These are phyloP conservation scores for Drosophila littoralis DNA, from an alignment of 1,140 invertebrate species.

Conservation along the genomic window DNA sequence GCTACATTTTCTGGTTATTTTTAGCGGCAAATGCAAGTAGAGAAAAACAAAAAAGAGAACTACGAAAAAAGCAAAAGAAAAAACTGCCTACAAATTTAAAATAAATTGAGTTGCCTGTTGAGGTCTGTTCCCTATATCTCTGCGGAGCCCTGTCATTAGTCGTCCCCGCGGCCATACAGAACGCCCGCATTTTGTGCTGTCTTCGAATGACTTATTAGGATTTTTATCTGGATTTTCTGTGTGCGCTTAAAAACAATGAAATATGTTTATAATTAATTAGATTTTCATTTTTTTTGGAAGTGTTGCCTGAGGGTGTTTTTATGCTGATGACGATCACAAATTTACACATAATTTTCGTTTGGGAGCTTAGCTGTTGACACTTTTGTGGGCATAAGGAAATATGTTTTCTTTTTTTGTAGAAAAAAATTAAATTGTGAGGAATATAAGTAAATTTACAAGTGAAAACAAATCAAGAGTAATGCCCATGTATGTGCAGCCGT, in stretches of 20 bases:
- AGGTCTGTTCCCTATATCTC: slow-evolving; percentile 9
- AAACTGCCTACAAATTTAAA: slow-evolving; percentile 53
- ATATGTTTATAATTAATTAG: slow-evolving; percentile 81
- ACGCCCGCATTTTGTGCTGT: slow-evolving; percentile 43
- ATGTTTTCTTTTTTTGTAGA: neutral
- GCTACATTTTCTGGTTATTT: slow-evolving; percentile 66
- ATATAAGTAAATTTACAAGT: slow-evolving; percentile 43
- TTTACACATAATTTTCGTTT: slow-evolving; percentile 52
- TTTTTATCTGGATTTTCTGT: slow-evolving; percentile 58
- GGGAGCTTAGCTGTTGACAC: slow-evolving; percentile 56
- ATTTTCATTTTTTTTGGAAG: slow-evolving; percentile 12
- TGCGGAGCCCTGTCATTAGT: neutral
- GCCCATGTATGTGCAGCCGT: slow-evolving; percentile 45
- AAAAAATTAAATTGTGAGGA: slow-evolving; percentile 34
- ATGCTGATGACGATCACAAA: slow-evolving; percentile 48
- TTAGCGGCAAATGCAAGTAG: slow-evolving; percentile 47
- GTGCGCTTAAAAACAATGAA: slow-evolving; percentile 57
- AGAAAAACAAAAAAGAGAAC: slow-evolving; percentile 16
- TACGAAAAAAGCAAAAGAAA: slow-evolving; percentile 4
- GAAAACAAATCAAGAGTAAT: slow-evolving; percentile 77
- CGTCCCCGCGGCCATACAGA: neutral
- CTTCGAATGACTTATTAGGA: slow-evolving; percentile 64
- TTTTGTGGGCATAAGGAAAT: slow-evolving; percentile 14
- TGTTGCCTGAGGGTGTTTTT: slow-evolving; percentile 26
- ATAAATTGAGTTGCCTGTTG: slow-evolving; percentile 59